Base-by-base conservation (phyloP, 2,888 invertebrate species). In the Clitarchus hookeri region DNA sequence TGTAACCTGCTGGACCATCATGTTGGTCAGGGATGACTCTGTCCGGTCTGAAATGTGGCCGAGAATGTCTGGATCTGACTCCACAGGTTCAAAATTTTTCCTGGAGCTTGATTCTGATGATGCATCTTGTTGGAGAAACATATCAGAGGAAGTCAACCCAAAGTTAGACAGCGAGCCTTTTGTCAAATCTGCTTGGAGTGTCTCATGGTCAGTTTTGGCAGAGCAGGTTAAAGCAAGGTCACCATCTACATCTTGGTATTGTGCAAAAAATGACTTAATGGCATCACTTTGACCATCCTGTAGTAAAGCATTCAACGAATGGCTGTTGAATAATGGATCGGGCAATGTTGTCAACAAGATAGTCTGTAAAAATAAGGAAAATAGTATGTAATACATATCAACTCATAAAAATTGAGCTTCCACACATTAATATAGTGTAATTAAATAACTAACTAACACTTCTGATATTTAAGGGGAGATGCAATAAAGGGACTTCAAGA, bases 201-300 rank as follows among this genome's bases (percentile, higher is more conserved):
- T 27, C 23, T 82, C 82, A 4, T 44, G 27, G 19, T 36, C 19
- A 23, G 36, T 23, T 44, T 16, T 27, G 23, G 25, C 82, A 16
- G 65, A 8, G 16, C 65, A 65, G 65, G 13, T n/a, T 19, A 65
- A 8, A 9, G 65, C 65, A n/a, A 65, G 23, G 65, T 65, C 65
- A 1, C 65, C n/a, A n/a, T n/a, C n/a, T 65, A 65, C n/a, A n/a
- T 65, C 65, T 9, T 82, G 82, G 36, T 82, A 82, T 27, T 82
- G 82, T 27, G 27, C 82, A 23, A 82, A 44, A 26, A 82, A 44
- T 23, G 82, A 82, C 82, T 82, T 82, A n/a, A 82, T 27, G 36
- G 82, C 82, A 44, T 82, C 82, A n/a, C 44, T 82, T 13, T 82
- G 82, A 6, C 82, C 82, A 23, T 82, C 82, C 25, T 82, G 82